A percentile compares a stretch with the other conserved stretches of the same genome.
These are phyloP conservation scores for Drosophila mauritiana DNA, from an alignment of 1,140 invertebrate species.

Conservation along the genomic window DNA sequence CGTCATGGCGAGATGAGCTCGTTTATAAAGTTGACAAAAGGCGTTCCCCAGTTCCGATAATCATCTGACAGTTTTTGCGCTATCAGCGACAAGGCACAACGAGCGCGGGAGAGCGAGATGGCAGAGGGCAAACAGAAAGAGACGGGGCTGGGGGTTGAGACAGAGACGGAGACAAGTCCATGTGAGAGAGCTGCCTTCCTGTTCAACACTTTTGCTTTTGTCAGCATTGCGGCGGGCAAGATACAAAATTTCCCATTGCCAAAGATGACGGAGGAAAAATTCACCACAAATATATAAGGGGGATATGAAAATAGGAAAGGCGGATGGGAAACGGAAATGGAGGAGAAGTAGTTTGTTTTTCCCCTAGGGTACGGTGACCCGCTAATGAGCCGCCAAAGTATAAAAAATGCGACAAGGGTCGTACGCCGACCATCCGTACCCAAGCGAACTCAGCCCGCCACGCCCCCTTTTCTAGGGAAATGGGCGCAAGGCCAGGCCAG, in stretches of 20 bases:
- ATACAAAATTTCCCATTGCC: conserved; percentile 48
- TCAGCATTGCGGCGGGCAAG: conserved; percentile 54
- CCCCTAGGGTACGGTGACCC: conserved; percentile 48
- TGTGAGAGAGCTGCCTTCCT: conserved; percentile 30
- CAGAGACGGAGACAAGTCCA: conserved; percentile 22
- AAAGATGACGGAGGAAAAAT: conserved; percentile 47
- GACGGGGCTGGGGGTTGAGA: background rate
- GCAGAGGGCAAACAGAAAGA: conserved; percentile 1
- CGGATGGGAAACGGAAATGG: conserved; percentile 1
- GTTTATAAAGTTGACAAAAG: conserved; percentile 83
- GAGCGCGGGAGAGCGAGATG: background rate
- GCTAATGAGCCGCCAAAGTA: conserved; percentile 58
- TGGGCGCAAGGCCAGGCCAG: conserved; percentile 54
- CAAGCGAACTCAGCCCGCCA: background rate
- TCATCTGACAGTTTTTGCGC: conserved; percentile 81
- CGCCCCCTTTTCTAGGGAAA: conserved; percentile 23
- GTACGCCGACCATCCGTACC: conserved; percentile 1
- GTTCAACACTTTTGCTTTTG: conserved; percentile 55
- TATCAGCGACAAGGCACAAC: conserved; percentile 69
- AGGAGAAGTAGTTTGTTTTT: conserved; percentile 7
- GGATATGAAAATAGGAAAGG: conserved; percentile 15
- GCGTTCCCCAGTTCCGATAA: conserved; percentile 69
- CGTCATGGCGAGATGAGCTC: conserved; percentile 60
- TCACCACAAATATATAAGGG: background rate
- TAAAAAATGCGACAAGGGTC: conserved; percentile 52